Base-by-base conservation (phyloP, 2,113 vertebrate genomes). In the Leucosticte australis region DNA sequence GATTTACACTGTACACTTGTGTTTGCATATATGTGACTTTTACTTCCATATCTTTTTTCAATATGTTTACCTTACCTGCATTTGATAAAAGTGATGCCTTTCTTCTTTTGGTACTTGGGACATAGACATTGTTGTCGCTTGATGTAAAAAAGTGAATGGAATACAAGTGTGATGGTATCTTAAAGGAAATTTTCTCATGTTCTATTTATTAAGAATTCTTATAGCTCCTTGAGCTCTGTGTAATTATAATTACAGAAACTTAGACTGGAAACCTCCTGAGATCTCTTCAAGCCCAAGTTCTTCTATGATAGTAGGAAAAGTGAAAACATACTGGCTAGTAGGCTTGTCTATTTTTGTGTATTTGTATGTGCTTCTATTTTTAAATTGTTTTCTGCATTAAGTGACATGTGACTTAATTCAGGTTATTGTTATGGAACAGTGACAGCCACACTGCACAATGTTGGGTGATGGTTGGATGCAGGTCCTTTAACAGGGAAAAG, bases 401-500 rank as follows among this genome's bases (percentile, higher is more conserved):
- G 55, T 56, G 87, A 37, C 49, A 5, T 4, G 52, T 83, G 68
- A 64, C 52, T 88, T 80, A 30, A 63, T 52, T 92, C n/a, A 41
- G 68, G 33, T 23, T n/a, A 53, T 19, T 21, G 39, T 73, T 90
- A 24, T 4, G 41, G 88, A 74, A 30, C 50, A 88, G 15, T 15
- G 39, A 46, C 39, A 77, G 67, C 60, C 73, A 4, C 21, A 2
- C 56, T 74, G 63, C 71, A 39, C 14, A 30, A 4, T 90, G 39
- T 60, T 80, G 90, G 59, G 47, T 83, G 90, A 19, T 70, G 27
- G 82, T 28, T 78, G 73, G 49, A 59, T 63, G 37, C 49, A 78
- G 79, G n/a, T 86, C 90, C 85, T 96, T 87, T 42, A 77, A 10
- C 67, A 90, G 85, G 27, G 71, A 94, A 76, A 49, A 78, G 85